Evolutionary conservation across 2,888 invertebrate genomes (phyloP), one percentile per base, ranked within the genome.

Genomic region (Latrodectus elegans): DNA sequence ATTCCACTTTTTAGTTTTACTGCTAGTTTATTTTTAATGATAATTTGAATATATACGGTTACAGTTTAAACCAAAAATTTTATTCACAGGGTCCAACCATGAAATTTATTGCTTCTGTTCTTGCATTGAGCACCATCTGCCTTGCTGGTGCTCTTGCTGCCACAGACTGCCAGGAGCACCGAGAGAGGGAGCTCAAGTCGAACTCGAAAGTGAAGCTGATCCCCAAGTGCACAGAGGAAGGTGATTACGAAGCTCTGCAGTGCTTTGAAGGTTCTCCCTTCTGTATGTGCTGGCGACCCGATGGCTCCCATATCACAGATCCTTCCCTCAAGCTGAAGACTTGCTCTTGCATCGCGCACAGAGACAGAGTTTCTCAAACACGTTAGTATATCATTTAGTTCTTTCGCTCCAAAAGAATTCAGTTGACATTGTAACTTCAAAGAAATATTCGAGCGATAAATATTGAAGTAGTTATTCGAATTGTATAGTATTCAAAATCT

Each of bases 201-300:
- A 68, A 88, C 51, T 68, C 75, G 26, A 70, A 68, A 15, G 73
- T 84, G 64, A 88, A 88, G 72, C 67, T 88, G 8, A 52, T 88
- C 1, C 88, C 88, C 51, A 72, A 72, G 22, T 88, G 88, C 67
- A 79, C 74, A 0, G 71, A 67, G 51, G 71, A 88, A 6, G 88
- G 88, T 12, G 72, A 88, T 26, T 88, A 88, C 84, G 80, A 88
- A 12, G 71, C 86, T 15, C 52, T 77, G 49, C 86, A 87, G 38
- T 87, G 86, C 51, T 87, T 81, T 26, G 72, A 81, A 12, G 81
- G 81, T 1, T 81, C 86, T 8, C 81, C 76, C 26, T 87, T 87
- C 72, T 87, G 86, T 77, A 87, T 81, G 81, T 87, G 86, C 73
- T 87, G 86, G 86, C 81, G 86, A 53, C 65, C 76, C 8, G 81